Conservation (phyloP, 2,113 vertebrate species). For the Oncorhynchus kisutch region DNA sequence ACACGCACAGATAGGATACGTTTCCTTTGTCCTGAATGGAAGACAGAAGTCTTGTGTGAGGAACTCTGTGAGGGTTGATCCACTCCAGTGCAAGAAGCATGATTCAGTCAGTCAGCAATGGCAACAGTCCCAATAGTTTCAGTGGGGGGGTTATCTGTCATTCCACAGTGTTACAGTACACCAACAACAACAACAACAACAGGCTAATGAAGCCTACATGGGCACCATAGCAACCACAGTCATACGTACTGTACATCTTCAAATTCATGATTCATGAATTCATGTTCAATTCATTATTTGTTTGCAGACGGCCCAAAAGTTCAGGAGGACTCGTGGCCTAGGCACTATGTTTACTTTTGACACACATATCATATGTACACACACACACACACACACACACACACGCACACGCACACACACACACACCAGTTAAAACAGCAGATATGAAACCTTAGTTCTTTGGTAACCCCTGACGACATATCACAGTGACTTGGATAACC, state of each 20-base stretch:
- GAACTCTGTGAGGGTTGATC: constrained; percentile 52
- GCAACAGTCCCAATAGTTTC: constrained; percentile 48
- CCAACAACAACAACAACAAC: constrained; percentile 51
- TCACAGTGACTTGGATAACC: constrained; percentile 72
- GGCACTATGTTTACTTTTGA: constrained; percentile 74
- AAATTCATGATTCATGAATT: constrained; percentile 23
- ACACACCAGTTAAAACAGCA: constrained; percentile 75
- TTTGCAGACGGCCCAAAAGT: constrained; percentile 45
- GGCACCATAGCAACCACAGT: constrained; percentile 58
- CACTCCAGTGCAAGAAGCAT: constrained; percentile 70
- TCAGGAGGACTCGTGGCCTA: constrained; percentile 58
- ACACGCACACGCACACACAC: constrained; percentile 31
- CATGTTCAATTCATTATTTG: constrained; percentile 52
- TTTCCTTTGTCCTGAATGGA: constrained; percentile 48
- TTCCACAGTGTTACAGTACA: constrained; percentile 80
- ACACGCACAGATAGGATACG: constrained; percentile 3
- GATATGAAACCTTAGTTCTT: constrained; percentile 84
- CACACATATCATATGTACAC: background rate
- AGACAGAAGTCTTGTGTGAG: constrained; percentile 36
- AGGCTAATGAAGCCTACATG: constrained; percentile 62
- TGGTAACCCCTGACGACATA: constrained; percentile 92
- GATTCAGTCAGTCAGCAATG: constrained; percentile 50
- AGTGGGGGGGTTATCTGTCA: constrained; percentile 44
- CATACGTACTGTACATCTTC: constrained; percentile 33
- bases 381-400: constrained; percentile 13